Conservation (phyloP, 2,888 invertebrate species). For the Troides oblongomaculatus region DNA sequence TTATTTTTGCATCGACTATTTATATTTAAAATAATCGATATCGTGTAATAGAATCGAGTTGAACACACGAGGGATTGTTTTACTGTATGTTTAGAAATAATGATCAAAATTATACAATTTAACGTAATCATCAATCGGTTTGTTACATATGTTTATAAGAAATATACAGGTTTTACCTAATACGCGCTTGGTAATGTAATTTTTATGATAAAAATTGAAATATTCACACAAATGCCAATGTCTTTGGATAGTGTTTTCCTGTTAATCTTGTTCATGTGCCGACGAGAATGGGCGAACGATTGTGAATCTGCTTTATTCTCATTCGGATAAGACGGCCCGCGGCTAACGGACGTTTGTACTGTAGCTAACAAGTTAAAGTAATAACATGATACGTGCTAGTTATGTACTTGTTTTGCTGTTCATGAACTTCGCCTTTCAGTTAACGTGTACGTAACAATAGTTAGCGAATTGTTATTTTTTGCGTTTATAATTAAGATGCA, state of each 20-base stretch:
- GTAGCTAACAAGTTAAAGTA: constrained; percentile 2
- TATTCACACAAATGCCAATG: constrained; percentile 15
- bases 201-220: constrained; percentile 11
- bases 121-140: not conserved
- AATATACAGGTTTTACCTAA: constrained; percentile 3
- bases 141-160: not conserved
- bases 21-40: not conserved
- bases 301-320: constrained; percentile 28
- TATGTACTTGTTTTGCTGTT: constrained; percentile 32
- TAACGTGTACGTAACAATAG: constrained; percentile 35
- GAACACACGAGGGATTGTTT: too few relatives aligned
- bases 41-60: not conserved
- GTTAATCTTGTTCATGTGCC: constrained; percentile 32
- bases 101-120: not conserved
- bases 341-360: constrained; percentile 8
- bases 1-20: not conserved
- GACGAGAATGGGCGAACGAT: not conserved
- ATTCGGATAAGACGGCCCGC: constrained; percentile 19
- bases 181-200: constrained; percentile 3
- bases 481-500: not conserved
- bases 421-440: constrained; percentile 30
- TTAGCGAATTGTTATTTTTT: not conserved
- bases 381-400: constrained; percentile 34
- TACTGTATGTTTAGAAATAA: not conserved
- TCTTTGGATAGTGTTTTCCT: constrained; percentile 29